Evolutionary conservation across 2,888 invertebrate species (phyloP).

Genomic region (Thera britannica): DNA sequence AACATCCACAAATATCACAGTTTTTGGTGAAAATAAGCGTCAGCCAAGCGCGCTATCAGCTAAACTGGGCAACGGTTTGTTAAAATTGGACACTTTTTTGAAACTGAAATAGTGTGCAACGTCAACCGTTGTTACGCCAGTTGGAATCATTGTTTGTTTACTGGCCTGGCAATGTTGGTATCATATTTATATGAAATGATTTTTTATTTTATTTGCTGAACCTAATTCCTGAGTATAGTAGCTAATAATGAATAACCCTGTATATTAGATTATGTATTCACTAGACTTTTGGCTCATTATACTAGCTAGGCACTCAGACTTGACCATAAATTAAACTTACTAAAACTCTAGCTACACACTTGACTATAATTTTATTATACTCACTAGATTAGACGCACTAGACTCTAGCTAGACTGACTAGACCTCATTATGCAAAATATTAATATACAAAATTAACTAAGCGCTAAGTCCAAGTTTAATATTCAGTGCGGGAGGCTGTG

Average conservation of each 20-base stretch:
- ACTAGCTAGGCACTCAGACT: too few relatives aligned
- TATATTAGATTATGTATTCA: too few relatives aligned
- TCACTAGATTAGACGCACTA: too few relatives aligned
- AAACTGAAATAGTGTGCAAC: constrained; percentile 21
- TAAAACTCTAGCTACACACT: too few relatives aligned
- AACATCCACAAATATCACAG: constrained; percentile 8
- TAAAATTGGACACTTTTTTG: constrained; percentile 23
- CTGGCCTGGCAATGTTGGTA: constrained; percentile 18
- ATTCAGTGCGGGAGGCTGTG: constrained; percentile 23
- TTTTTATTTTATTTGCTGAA: too few relatives aligned
- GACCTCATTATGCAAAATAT: background rate
- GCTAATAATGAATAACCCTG: too few relatives aligned
- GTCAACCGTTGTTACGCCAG: constrained; percentile 23
- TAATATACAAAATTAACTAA: background rate
- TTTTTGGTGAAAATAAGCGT: constrained; percentile 17
- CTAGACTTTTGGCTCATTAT: too few relatives aligned
- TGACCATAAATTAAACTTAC: too few relatives aligned
- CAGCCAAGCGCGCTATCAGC: constrained; percentile 23
- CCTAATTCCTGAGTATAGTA: too few relatives aligned
- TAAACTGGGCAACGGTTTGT: constrained; percentile 27
- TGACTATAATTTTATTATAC: too few relatives aligned
- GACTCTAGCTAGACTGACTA: background rate
- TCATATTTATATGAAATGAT: background rate
- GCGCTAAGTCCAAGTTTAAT: constrained; percentile 22
- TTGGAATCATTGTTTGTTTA: constrained; percentile 22